Evolutionary conservation across 2,888 invertebrate species (phyloP).

Genomic region (Schizotus pectinicornis): DNA sequence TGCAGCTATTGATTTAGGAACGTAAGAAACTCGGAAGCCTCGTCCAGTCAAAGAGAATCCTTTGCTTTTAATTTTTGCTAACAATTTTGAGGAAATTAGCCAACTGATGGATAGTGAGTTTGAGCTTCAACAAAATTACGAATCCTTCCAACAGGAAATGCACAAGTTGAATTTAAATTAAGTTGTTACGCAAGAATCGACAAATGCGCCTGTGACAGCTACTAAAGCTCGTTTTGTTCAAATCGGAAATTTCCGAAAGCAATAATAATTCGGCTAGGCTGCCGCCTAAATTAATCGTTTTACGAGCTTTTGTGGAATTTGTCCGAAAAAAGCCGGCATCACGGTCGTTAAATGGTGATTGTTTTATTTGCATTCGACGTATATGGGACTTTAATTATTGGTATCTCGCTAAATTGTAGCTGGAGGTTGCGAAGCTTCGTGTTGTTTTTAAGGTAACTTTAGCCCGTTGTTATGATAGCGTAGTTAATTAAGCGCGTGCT

Average conservation of each 20-base stretch:
- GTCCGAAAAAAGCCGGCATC: background rate
- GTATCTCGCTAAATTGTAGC: too few relatives aligned
- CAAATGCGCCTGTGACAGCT: background rate
- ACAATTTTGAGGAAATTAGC: too few relatives aligned
- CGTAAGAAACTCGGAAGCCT: too few relatives aligned
- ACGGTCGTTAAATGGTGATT: too few relatives aligned
- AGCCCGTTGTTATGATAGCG: background rate
- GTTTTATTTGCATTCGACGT: background rate
- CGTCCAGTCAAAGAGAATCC: too few relatives aligned
- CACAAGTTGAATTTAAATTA: slow-evolving; percentile 4
- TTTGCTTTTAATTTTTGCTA: too few relatives aligned
- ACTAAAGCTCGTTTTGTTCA: background rate
- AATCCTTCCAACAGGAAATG: slow-evolving; percentile 4
- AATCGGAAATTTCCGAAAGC: background rate
- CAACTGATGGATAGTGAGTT: too few relatives aligned
- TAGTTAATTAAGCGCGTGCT: background rate
- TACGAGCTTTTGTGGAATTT: too few relatives aligned
- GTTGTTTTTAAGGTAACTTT: background rate
- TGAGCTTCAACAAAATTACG: background rate
- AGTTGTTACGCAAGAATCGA: background rate
- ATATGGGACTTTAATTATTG: background rate
- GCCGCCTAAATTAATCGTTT: too few relatives aligned
- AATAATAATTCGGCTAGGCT: background rate
- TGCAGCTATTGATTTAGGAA: slow-evolving; percentile 2
- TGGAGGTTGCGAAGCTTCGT: too few relatives aligned